Conservation (phyloP, 2,888 invertebrate genomes). For the Ennomos erosarius region DNA sequence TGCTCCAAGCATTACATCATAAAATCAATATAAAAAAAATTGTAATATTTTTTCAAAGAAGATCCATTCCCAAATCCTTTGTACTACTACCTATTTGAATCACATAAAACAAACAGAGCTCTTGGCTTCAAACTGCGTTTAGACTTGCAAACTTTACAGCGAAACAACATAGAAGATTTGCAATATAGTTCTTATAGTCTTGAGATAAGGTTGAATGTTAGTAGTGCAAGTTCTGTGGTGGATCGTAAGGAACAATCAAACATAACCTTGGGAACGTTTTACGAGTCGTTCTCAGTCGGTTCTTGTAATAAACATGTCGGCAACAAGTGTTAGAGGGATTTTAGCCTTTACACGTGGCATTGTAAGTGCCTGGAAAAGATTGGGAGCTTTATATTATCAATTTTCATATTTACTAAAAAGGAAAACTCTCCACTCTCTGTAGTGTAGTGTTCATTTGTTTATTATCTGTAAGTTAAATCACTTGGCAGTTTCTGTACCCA, state of each 20-base stretch:
- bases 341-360: slow-evolving; percentile 54
- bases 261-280: slow-evolving; percentile 74
- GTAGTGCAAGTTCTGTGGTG: slow-evolving; percentile 12
- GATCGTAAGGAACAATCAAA: slow-evolving; percentile 68
- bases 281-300: slow-evolving; percentile 64
- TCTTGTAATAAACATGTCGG: slow-evolving; percentile 69
- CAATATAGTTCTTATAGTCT: not conserved
- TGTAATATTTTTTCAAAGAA: slow-evolving; percentile 45
- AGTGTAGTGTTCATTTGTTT: too few relatives aligned
- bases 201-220: slow-evolving; percentile 5
- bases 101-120: slow-evolving; percentile 64
- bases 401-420: too few relatives aligned
- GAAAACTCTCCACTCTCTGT: too few relatives aligned
- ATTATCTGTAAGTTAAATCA: too few relatives aligned
- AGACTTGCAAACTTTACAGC: slow-evolving; percentile 45
- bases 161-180: not conserved
- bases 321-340: slow-evolving; percentile 68
- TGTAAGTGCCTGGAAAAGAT: not conserved
- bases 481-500: too few relatives aligned
- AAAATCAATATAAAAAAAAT: too few relatives aligned
- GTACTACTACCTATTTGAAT: slow-evolving; percentile 70
- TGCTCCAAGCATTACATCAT: too few relatives aligned
- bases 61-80: slow-evolving; percentile 59
- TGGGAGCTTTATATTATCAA: too few relatives aligned
- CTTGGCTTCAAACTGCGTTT: slow-evolving; percentile 70